Conservation (phyloP, 1,140 invertebrate species). For the Phortica variegata region DNA sequence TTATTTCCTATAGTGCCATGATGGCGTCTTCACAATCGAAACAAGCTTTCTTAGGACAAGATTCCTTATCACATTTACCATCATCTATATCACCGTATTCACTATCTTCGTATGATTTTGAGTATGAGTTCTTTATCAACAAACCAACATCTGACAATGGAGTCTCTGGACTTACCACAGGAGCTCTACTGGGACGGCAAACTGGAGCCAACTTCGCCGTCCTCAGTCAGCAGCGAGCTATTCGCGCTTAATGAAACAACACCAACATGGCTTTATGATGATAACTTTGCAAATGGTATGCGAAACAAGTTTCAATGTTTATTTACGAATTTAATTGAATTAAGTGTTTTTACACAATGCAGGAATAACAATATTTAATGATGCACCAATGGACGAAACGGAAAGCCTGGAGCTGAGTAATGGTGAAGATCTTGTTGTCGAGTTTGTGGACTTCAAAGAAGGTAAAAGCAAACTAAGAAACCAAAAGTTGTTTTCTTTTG, state of each 20-base stretch:
- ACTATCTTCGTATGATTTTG: conserved; percentile 15
- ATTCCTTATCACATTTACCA: conserved; percentile 24
- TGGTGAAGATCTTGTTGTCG: conserved; percentile 42
- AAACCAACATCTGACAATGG: conserved; percentile 33
- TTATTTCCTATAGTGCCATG: conserved; percentile 34
- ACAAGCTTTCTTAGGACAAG: conserved; percentile 36
- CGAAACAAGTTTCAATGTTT: background rate
- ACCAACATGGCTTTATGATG: conserved; percentile 36
- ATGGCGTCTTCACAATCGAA: conserved; percentile 46
- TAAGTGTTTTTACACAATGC: background rate
- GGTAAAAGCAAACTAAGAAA: conserved; percentile 39
- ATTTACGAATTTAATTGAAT: background rate
- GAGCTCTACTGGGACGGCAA: conserved; percentile 52
- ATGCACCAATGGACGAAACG: conserved; percentile 23
- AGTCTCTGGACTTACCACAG: conserved; percentile 42
- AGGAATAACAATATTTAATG: conserved; percentile 12
- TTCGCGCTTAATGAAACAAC: conserved; percentile 37
- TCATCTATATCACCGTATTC: conserved; percentile 24
- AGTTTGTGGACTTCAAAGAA: conserved; percentile 42
- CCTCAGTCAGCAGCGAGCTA: conserved; percentile 33
- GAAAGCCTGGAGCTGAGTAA: conserved; percentile 24
- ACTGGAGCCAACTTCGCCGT: conserved; percentile 39
- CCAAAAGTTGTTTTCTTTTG: too few relatives aligned
- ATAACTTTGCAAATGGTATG: conserved; percentile 53
- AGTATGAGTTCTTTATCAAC: conserved; percentile 18